These are phyloP conservation scores for Orthosia cruda DNA, from an alignment of 2,888 invertebrate genomes.

Conservation along the genomic window DNA sequence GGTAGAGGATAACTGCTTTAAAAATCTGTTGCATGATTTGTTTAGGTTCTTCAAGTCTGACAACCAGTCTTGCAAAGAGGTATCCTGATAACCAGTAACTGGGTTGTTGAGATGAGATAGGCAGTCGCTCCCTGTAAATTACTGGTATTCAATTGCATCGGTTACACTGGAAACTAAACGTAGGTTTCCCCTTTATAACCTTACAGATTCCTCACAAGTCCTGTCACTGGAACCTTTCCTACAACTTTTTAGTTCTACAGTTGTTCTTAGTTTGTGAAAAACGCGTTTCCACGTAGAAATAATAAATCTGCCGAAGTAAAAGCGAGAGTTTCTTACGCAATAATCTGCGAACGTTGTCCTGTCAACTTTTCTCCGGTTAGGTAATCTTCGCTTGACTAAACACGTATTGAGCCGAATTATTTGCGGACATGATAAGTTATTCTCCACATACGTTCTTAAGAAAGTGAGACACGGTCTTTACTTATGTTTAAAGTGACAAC, in stretches of 20 bases:
- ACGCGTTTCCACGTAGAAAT: background rate
- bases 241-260: background rate
- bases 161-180: too few relatives aligned
- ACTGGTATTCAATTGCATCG: too few relatives aligned
- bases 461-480: constrained; percentile 37
- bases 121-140: too few relatives aligned
- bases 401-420: constrained; percentile 40
- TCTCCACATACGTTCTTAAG: constrained; percentile 42
- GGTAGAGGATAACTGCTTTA: too few relatives aligned
- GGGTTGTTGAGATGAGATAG: too few relatives aligned
- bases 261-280: too few relatives aligned
- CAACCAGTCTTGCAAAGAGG: too few relatives aligned
- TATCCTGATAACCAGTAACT: too few relatives aligned
- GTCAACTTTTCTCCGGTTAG: constrained; percentile 24
- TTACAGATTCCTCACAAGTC: too few relatives aligned
- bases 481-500: constrained; percentile 14
- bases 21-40: too few relatives aligned
- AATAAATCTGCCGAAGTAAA: constrained; percentile 18
- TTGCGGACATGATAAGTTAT: constrained; percentile 42
- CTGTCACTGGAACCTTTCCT: background rate
- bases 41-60: too few relatives aligned
- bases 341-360: constrained; percentile 27
- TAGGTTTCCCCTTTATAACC: background rate
- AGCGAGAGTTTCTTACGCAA: constrained; percentile 29
- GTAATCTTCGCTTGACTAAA: constrained; percentile 15